Percentiles rank a stretch among this genome's conserved stretches.
Conservation (phyloP, 2,888 invertebrate species). For the Cylindroiulus punctatus region DNA sequence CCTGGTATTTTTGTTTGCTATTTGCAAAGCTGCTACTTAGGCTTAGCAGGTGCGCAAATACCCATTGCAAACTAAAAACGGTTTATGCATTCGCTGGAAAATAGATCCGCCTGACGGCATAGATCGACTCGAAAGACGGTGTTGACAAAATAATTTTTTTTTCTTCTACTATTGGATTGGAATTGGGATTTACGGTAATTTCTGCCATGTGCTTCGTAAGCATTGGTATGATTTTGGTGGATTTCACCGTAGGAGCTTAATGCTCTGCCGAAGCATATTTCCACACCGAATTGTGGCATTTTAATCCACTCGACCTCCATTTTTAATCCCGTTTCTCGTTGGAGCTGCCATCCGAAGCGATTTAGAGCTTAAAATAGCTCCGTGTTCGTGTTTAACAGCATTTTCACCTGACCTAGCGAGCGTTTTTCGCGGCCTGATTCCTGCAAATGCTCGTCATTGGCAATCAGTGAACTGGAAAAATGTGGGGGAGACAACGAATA, state of each 20-base stretch:
- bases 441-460: background rate
- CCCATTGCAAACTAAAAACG: background rate
- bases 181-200: slow-evolving; percentile 11
- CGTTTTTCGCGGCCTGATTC: slow-evolving; percentile 29
- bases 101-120: background rate
- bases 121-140: background rate
- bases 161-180: background rate
- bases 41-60: background rate
- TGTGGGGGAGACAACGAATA: background rate
- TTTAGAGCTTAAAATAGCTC: slow-evolving; percentile 29
- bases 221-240: background rate
- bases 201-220: background rate
- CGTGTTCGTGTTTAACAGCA: slow-evolving; percentile 43
- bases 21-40: background rate
- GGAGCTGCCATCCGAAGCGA: slow-evolving; percentile 41
- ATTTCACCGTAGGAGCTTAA: background rate
- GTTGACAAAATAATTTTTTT: slow-evolving; percentile 10
- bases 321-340: slow-evolving; percentile 42
- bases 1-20: slow-evolving; percentile 31
- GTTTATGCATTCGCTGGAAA: background rate
- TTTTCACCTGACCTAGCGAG: slow-evolving; percentile 21
- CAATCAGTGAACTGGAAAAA: slow-evolving; percentile 42
- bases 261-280: background rate
- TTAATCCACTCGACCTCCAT: slow-evolving; percentile 47
- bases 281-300: slow-evolving; percentile 35